Conservation (phyloP, 37 sponge, comb jelly and placozoan genomes). For the Dysidea cf. avara region DNA sequence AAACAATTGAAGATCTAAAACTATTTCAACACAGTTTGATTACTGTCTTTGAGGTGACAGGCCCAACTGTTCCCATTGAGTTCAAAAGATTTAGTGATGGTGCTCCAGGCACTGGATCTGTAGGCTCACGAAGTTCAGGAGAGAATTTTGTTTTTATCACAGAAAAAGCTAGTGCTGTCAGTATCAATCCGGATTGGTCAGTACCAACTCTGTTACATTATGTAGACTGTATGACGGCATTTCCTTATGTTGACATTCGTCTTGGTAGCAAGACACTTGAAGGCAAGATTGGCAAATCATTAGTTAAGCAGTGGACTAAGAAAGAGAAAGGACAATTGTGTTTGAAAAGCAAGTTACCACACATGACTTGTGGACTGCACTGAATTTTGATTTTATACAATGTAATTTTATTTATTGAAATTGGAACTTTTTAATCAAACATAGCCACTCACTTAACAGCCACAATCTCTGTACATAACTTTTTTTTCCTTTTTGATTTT, state of each 20-base stretch:
- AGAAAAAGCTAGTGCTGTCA: conserved; percentile 27
- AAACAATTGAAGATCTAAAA: conserved; percentile 32
- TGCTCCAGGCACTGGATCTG: not conserved
- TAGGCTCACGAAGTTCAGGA: not conserved
- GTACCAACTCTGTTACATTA: conserved; percentile 48
- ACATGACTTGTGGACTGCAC: not conserved
- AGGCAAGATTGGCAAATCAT: not conserved
- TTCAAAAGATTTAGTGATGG: conserved; percentile 29
- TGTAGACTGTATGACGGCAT: conserved; percentile 42
- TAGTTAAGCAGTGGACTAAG: not conserved
- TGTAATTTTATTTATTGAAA: no score
- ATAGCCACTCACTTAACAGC: no score
- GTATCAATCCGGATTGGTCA: conserved; percentile 57
- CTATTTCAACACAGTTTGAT: conserved; percentile 11
- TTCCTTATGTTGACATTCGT: conserved; percentile 33
- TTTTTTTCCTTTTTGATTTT: no score
- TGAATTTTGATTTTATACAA: no score
- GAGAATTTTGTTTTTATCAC: conserved; percentile 29
- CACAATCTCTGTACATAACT: no score
- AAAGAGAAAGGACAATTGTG: not conserved
- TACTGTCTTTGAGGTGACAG: conserved; percentile 50
- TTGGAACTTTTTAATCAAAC: no score
- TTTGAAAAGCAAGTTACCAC: conserved; percentile 7
- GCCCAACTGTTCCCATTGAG: conserved; percentile 56
- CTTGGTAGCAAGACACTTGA: conserved; percentile 5